Percentiles rank a stretch among this genome's conserved stretches.
Conservation (phyloP, 1,140 invertebrate genomes). For the Myzus persicae region DNA sequence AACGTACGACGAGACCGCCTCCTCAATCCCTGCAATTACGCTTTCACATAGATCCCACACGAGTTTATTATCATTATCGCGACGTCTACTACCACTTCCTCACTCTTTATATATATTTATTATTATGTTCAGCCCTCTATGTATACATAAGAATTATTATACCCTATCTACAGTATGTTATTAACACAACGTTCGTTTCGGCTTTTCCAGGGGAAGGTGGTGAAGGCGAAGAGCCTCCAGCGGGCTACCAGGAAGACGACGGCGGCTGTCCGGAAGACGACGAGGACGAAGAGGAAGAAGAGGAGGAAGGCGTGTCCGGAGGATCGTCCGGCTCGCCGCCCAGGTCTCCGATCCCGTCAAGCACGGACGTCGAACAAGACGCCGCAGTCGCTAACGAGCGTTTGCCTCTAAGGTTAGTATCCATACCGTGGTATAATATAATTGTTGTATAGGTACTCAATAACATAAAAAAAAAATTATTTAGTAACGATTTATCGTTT, state of each 20-base stretch:
- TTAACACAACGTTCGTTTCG: slow-evolving; percentile 54
- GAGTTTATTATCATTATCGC: not conserved
- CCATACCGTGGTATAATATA: no score
- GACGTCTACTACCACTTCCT: no score
- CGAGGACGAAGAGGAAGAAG: slow-evolving; percentile 63
- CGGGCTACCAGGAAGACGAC: slow-evolving; percentile 62
- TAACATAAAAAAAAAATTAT: no score
- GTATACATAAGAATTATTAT: not conserved
- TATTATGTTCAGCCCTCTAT: no score
- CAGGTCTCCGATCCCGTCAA: slow-evolving; percentile 61
- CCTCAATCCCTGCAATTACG: not conserved
- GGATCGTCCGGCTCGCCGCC: slow-evolving; percentile 60
- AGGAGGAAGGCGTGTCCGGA: slow-evolving; percentile 60
- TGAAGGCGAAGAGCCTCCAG: slow-evolving; percentile 63
- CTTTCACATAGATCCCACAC: not conserved
- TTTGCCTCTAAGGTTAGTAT: slow-evolving; percentile 53
- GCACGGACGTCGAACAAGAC: slow-evolving; percentile 60
- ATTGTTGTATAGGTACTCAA: not conserved
- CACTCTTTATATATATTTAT: no score
- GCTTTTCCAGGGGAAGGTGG: slow-evolving; percentile 63
- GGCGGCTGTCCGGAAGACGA: slow-evolving; percentile 62
- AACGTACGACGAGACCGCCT: not conserved
- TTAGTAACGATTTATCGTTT: slow-evolving; percentile 3
- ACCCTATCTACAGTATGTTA: not conserved
- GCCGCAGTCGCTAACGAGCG: slow-evolving; percentile 58